Percentiles rank a stretch among this genome's conserved stretches.
phyloP scores from a whole-genome alignment of 2,797 vertebrate genomes.

The Cirrhinus molitorella region DNA sequence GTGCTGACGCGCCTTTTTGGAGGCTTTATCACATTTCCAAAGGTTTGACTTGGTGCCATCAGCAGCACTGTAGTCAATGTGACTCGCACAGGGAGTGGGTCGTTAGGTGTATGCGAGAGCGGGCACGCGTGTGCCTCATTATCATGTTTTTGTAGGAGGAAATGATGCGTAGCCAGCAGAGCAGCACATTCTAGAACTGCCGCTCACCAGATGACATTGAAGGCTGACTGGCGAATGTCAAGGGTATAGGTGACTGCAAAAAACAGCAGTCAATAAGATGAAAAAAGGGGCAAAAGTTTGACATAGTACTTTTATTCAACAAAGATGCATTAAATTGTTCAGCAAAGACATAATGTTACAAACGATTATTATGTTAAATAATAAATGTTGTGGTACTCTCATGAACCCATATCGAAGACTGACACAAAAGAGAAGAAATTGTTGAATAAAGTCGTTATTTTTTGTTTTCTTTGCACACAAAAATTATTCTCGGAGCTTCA shows the following conservation, averaged over 20 bases:
- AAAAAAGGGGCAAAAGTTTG: not conserved
- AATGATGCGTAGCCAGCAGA: slow-evolving; percentile 39
- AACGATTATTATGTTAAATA: too few species aligned
- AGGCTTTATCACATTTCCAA: slow-evolving; percentile 35
- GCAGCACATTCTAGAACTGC: slow-evolving; percentile 30
- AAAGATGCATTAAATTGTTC: not conserved
- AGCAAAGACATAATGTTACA: not conserved
- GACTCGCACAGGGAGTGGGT: slow-evolving; percentile 40
- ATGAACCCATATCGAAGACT: too few species aligned
- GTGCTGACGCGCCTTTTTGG: slow-evolving; percentile 15
- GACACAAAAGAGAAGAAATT: too few species aligned
- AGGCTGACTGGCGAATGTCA: slow-evolving; percentile 32
- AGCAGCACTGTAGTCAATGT: slow-evolving; percentile 45
- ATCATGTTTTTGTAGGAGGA: slow-evolving; percentile 52
- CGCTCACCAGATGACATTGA: slow-evolving; percentile 49
- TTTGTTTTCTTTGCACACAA: too few species aligned
- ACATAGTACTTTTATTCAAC: not conserved
- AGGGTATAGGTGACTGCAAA: slow-evolving; percentile 23
- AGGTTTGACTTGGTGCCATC: slow-evolving; percentile 48
- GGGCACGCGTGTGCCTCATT: slow-evolving; percentile 33
- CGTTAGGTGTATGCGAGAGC: slow-evolving; percentile 26
- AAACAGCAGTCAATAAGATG: not conserved
- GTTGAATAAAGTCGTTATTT: too few species aligned
- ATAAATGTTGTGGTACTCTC: too few species aligned
- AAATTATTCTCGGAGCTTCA: too few species aligned